Percentiles rank a stretch among this genome's conserved stretches.
These are phyloP conservation scores for Perca schrenkii DNA, from an alignment of 2,113 vertebrate species.

Conservation along the genomic window DNA sequence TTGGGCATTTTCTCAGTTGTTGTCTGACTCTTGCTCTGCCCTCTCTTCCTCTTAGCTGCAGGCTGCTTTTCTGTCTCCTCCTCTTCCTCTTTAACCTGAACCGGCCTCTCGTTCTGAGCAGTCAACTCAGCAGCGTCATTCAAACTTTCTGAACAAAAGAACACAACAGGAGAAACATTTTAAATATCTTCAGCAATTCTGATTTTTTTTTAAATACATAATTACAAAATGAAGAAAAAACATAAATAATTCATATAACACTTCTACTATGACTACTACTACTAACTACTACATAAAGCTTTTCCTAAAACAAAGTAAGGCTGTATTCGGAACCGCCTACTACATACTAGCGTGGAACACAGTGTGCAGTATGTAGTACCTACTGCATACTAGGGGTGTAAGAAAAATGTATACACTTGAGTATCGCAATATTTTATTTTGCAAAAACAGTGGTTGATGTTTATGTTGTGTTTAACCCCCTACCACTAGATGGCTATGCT, in stretches of 20 bases:
- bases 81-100: slow-evolving; percentile 76
- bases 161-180: background rate
- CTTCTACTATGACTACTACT: background rate
- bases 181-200: background rate
- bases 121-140: slow-evolving; percentile 23
- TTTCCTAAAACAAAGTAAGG: no score
- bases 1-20: slow-evolving; percentile 43
- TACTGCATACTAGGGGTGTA: no score
- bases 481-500: no score
- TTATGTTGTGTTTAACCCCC: no score
- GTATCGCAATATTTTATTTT: no score
- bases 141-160: slow-evolving; percentile 54
- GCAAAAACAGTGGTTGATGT: no score
- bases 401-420: no score
- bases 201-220: background rate
- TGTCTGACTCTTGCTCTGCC: slow-evolving; percentile 58
- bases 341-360: no score
- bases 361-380: no score
- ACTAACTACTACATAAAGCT: background rate
- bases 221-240: background rate
- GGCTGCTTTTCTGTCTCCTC: slow-evolving; percentile 69
- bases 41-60: slow-evolving; percentile 73
- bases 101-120: background rate
- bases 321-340: no score
- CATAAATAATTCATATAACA: background rate